Evolutionary conservation across 2,113 vertebrate species (phyloP).

Genomic region (Centropus unirufus): DNA sequence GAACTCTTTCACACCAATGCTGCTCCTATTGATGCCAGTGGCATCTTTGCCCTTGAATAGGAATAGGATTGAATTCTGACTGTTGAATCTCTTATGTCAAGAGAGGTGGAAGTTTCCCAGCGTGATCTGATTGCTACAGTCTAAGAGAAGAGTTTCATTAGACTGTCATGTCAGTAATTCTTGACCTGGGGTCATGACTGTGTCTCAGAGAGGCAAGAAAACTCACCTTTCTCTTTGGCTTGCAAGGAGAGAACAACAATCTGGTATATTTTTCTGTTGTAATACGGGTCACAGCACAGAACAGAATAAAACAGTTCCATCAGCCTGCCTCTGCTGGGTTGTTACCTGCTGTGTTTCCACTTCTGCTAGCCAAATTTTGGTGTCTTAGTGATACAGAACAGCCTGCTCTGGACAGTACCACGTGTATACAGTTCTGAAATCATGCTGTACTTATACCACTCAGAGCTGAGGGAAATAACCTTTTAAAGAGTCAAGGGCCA

Average conservation of each 20-base stretch:
- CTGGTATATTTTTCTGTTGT: background rate
- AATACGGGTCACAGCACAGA: background rate
- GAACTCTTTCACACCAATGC: conserved; percentile 45
- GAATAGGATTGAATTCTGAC: conserved; percentile 12
- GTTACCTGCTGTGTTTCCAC: conserved; percentile 23
- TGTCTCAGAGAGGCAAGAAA: background rate
- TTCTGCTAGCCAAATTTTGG: conserved; percentile 2
- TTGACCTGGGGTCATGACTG: background rate
- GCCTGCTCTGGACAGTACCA: background rate
- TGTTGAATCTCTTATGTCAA: background rate
- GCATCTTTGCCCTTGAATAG: conserved; percentile 45
- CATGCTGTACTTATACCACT: background rate
- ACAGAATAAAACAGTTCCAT: background rate
- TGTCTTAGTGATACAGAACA: background rate
- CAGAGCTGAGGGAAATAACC: background rate
- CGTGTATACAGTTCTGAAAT: background rate
- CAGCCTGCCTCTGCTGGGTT: background rate
- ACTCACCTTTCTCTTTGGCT: background rate
- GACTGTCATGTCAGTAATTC: background rate
- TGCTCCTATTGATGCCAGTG: conserved; percentile 29
- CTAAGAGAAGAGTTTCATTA: conserved; percentile 21
- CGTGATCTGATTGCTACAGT: background rate
- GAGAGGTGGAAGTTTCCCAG: conserved; percentile 38
- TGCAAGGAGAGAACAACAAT: background rate
- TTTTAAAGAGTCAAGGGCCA: background rate